Evolutionary conservation across 2,888 invertebrate species (phyloP).

Genomic region (Metopia argyrocephala): DNA sequence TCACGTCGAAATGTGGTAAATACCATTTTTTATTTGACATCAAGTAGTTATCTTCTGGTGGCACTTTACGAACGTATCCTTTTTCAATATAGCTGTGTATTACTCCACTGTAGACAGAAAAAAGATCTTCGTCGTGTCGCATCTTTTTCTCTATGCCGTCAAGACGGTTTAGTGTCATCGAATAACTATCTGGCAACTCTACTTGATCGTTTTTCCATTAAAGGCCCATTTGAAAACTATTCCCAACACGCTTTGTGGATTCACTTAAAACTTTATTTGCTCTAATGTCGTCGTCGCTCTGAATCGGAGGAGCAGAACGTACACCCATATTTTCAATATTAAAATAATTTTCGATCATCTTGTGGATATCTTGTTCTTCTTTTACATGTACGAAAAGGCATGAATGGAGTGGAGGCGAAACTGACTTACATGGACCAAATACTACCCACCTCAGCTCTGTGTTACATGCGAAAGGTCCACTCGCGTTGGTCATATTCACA

Average conservation of each 20-base stretch:
- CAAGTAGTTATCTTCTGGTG: constrained; percentile 38
- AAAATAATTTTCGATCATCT: constrained; percentile 36
- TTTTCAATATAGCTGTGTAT: constrained; percentile 19
- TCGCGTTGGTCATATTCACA: constrained; percentile 3
- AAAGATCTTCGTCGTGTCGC: constrained; percentile 17
- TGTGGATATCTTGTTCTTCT: constrained; percentile 15
- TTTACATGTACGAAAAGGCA: constrained; percentile 9
- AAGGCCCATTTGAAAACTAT: constrained; percentile 47
- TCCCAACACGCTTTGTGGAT: constrained; percentile 16
- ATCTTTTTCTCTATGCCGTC: constrained; percentile 34
- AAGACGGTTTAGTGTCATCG: constrained; percentile 31
- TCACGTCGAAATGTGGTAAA: constrained; percentile 66
- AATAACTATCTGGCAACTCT: constrained; percentile 39
- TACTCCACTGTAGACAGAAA: constrained; percentile 2
- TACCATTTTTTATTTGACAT: constrained; percentile 65
- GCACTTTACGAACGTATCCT: constrained; percentile 29
- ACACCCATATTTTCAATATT: constrained; percentile 41
- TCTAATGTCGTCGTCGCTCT: constrained; percentile 9
- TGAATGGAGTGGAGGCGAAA: neutral
- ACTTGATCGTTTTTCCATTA: constrained; percentile 30
- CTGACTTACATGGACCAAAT: constrained; percentile 24
- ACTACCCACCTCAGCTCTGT: constrained; percentile 59
- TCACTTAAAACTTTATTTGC: constrained; percentile 5
- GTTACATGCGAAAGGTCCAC: constrained; percentile 55
- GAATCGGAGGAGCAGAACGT: constrained; percentile 4